Evolutionary conservation across 23 tunicate species (phyloP).

Genomic region (Styela plicata): DNA sequence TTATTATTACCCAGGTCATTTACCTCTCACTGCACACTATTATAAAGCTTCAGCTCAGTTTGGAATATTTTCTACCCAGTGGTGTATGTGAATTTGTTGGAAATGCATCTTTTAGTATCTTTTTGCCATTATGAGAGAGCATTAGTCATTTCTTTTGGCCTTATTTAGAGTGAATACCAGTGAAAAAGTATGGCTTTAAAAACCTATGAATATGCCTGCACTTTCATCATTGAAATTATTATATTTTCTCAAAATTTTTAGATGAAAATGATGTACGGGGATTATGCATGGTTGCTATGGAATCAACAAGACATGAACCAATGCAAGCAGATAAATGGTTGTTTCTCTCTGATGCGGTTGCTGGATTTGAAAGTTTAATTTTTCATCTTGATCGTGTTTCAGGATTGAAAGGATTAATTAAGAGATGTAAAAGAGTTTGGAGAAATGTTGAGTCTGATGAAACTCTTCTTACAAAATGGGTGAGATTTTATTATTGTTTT

Average conservation of each 20-base stretch:
- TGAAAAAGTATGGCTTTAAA: too few relatives aligned
- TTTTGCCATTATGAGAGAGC: too few relatives aligned
- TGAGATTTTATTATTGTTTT: background rate
- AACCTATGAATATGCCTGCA: too few relatives aligned
- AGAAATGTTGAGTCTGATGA: background rate
- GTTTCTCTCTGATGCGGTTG: conserved; percentile 51
- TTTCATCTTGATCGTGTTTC: conserved; percentile 40
- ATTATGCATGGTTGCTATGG: conserved; percentile 56
- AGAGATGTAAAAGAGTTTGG: conserved; percentile 31
- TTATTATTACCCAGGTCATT: too few relatives aligned
- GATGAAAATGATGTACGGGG: conserved; percentile 60
- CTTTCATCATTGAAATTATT: background rate
- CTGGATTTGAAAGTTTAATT: conserved; percentile 51
- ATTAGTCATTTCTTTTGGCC: too few relatives aligned
- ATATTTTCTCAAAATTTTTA: conserved; percentile 2
- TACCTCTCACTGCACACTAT: too few relatives aligned
- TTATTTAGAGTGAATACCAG: too few relatives aligned
- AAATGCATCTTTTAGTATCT: too few relatives aligned
- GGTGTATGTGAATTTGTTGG: too few relatives aligned
- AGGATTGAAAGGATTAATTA: conserved; percentile 18
- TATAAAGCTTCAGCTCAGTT: too few relatives aligned
- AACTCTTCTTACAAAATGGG: conserved; percentile 36
- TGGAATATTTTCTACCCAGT: too few relatives aligned
- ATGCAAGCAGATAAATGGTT: conserved; percentile 48
- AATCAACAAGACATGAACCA: conserved; percentile 43